Percentiles rank a stretch among this genome's conserved stretches.
Conservation (phyloP, 2,797 vertebrate species). For the Clarias fuscus region DNA sequence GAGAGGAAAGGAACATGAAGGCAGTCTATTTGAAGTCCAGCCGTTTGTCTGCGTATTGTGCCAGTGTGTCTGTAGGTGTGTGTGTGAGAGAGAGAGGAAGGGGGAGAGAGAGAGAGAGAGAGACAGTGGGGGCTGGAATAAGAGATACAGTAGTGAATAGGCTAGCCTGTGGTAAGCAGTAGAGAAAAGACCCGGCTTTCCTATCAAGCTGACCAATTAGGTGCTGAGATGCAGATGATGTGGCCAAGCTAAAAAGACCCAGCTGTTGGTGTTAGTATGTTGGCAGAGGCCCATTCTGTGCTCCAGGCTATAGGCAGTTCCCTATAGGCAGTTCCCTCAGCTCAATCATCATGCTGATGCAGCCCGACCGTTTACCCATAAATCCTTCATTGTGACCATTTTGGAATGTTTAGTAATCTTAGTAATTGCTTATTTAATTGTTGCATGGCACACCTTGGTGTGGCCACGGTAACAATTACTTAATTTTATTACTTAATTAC, state of each 20-base stretch:
- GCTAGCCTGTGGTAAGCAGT: constrained; percentile 28
- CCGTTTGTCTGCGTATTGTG: constrained; percentile 42
- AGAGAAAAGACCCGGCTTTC: constrained; percentile 38
- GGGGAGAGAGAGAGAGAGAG: too few relatives aligned
- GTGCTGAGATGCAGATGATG: constrained; percentile 46
- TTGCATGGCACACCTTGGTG: not conserved
- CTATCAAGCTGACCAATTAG: constrained; percentile 37
- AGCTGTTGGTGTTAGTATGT: constrained; percentile 44
- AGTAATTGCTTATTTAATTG: not conserved
- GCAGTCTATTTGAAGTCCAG: constrained; percentile 42
- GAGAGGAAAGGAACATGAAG: constrained; percentile 48
- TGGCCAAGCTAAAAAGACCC: constrained; percentile 39
- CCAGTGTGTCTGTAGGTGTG: constrained; percentile 12
- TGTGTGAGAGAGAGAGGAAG: not conserved
- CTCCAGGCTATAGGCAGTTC: constrained; percentile 12
- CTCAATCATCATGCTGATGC: not conserved
- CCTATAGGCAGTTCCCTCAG: constrained; percentile 5
- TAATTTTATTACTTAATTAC: not conserved
- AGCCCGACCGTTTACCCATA: not conserved
- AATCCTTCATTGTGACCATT: not conserved
- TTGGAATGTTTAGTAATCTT: not conserved
- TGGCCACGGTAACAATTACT: not conserved
- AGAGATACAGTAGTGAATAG: constrained; percentile 50
- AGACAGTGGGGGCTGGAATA: constrained; percentile 1
- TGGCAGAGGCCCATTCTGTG: constrained; percentile 27